A percentile compares a stretch with the other conserved stretches of the same genome.
Evolutionary conservation across 2,797 vertebrate genomes (phyloP).

Genomic region (Hapalemur alaotrensis): DNA sequence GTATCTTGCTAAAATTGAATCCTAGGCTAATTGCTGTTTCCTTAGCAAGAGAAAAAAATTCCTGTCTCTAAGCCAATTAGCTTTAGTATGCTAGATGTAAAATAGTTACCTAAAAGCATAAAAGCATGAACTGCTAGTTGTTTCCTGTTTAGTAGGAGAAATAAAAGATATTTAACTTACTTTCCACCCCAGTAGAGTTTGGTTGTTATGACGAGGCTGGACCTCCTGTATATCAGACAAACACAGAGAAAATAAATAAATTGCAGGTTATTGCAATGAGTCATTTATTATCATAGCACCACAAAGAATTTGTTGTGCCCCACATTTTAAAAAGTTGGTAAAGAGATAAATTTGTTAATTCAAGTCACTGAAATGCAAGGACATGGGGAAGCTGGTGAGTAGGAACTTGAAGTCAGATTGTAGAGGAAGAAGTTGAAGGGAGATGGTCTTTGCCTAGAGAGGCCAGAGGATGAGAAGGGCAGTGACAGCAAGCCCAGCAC

Average conservation of each 20-base stretch:
- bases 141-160: background rate
- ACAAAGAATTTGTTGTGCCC: background rate
- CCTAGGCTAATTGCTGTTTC: background rate
- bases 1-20: constrained; percentile 20
- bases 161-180: constrained; percentile 86
- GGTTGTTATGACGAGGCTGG: constrained; percentile 97
- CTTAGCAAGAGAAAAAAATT: background rate
- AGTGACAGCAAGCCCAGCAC: background rate
- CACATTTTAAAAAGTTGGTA: background rate
- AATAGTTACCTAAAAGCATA: background rate
- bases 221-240: constrained; percentile 88
- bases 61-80: background rate
- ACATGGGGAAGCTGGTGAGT: background rate
- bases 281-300: background rate
- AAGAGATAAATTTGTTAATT: background rate
- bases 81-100: background rate
- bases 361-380: background rate
- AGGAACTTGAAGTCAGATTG: background rate
- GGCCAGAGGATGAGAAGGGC: background rate
- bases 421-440: background rate
- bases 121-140: background rate
- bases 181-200: constrained; percentile 99
- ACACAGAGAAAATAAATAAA: constrained; percentile 6
- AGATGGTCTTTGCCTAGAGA: background rate
- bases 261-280: background rate